Percentiles rank a stretch among this genome's conserved stretches.
These are phyloP conservation scores for Osmoderma eremita DNA, from an alignment of 2,888 invertebrate genomes.

Conservation along the genomic window DNA sequence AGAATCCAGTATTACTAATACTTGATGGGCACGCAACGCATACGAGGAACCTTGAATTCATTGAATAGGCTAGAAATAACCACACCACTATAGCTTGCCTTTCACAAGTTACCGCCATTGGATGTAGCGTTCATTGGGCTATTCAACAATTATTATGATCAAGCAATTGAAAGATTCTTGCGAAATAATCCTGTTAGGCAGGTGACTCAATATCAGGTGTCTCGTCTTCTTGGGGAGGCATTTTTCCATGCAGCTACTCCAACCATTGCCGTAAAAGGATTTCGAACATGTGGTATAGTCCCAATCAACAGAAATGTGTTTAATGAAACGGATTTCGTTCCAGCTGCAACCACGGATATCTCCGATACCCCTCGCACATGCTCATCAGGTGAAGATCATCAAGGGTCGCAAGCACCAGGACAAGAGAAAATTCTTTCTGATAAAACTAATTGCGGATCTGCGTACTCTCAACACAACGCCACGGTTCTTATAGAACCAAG, in stretches of 20 bases:
- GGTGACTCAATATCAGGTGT: conserved; percentile 11
- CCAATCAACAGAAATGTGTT: neutral
- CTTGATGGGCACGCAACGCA: conserved; percentile 1
- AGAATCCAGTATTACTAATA: conserved; percentile 7
- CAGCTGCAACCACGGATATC: conserved; percentile 2
- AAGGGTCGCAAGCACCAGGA: no score
- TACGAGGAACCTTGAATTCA: neutral
- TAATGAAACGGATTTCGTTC: neutral
- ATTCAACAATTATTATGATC: neutral
- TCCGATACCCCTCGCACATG: no score
- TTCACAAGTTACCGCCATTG: conserved; percentile 6
- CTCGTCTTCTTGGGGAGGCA: conserved; percentile 7
- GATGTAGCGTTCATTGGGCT: neutral
- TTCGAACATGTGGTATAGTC: conserved; percentile 7
- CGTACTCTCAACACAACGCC: no score
- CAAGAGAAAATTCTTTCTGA: no score
- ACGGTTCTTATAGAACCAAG: no score
- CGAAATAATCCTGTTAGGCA: conserved; percentile 4
- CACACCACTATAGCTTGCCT: neutral
- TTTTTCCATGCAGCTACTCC: conserved; percentile 3
- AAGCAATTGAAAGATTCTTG: conserved; percentile 2
- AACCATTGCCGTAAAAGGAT: conserved; percentile 1
- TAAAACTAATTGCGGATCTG: no score
- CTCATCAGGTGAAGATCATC: no score
- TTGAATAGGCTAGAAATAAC: neutral